Evolutionary conservation across 2,888 invertebrate genomes (phyloP).

Genomic region (Epinotia bilunana): DNA sequence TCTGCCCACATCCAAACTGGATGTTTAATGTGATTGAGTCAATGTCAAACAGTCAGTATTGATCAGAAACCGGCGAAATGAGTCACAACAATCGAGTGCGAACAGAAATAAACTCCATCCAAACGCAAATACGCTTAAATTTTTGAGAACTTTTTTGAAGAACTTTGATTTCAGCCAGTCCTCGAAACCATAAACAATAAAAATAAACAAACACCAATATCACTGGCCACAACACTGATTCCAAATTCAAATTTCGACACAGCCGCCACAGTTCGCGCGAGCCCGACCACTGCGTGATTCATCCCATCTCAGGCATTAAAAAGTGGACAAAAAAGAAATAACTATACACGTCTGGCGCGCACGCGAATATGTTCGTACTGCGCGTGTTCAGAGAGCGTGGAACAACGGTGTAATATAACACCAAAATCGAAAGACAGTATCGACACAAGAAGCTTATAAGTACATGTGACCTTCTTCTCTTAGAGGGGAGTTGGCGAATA

Average conservation of each 20-base stretch:
- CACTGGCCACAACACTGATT: constrained; percentile 46
- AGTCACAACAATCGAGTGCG: constrained; percentile 57
- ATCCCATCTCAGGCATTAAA: constrained; percentile 68
- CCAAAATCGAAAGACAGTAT: background rate
- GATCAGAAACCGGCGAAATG: constrained; percentile 61
- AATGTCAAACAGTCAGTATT: constrained; percentile 64
- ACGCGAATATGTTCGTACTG: constrained; percentile 50
- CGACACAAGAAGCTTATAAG: background rate
- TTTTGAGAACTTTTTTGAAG: no score
- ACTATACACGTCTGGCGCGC: constrained; percentile 52
- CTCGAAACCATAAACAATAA: constrained; percentile 11
- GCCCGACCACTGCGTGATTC: constrained; percentile 74
- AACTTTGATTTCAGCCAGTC: constrained; percentile 25
- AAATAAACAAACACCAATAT: constrained; percentile 45
- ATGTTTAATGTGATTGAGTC: constrained; percentile 51
- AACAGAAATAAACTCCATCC: constrained; percentile 28
- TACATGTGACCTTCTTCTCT: background rate
- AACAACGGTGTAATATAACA: constrained; percentile 49
- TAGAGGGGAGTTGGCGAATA: background rate
- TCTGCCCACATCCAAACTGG: constrained; percentile 32
- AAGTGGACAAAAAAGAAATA: constrained; percentile 57
- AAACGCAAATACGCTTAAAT: background rate
- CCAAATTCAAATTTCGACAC: constrained; percentile 56
- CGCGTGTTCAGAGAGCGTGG: constrained; percentile 66
- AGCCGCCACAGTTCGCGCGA: constrained; percentile 61